Evolutionary conservation across 2,888 invertebrate species (phyloP).

Genomic region (Mimas tiliae): DNA sequence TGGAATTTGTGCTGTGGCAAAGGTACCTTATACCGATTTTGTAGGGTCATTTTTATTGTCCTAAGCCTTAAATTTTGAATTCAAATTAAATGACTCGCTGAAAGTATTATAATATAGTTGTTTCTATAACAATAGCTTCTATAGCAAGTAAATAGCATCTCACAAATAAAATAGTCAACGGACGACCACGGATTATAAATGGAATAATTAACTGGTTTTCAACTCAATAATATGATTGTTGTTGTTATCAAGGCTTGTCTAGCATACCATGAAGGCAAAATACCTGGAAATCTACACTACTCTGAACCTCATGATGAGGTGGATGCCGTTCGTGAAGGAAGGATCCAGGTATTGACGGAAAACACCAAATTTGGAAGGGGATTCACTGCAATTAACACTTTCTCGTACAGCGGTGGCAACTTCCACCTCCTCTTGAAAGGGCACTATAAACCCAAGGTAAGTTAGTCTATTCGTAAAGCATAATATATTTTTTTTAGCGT

Average conservation of each 20-base stretch:
- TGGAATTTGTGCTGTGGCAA: slow-evolving; percentile 80
- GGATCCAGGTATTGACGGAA: slow-evolving; percentile 50
- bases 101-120: no score
- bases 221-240: neutral
- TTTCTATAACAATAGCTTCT: no score
- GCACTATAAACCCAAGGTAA: slow-evolving; percentile 52
- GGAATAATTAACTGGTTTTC: neutral
- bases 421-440: slow-evolving; percentile 54
- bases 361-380: slow-evolving; percentile 48
- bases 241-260: slow-evolving; percentile 48
- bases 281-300: slow-evolving; percentile 59
- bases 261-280: slow-evolving; percentile 53
- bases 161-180: no score
- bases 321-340: slow-evolving; percentile 45
- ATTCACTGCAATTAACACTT: slow-evolving; percentile 51
- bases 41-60: neutral
- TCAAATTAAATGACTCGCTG: neutral
- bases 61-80: no score
- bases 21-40: slow-evolving; percentile 54
- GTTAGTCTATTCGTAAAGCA: neutral
- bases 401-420: slow-evolving; percentile 51
- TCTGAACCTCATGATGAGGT: slow-evolving; percentile 47
- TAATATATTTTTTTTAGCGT: neutral
- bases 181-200: no score
- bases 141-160: no score